Evolutionary conservation across 2,888 invertebrate genomes (phyloP).

Genomic region (Deladenus siricidicola): DNA sequence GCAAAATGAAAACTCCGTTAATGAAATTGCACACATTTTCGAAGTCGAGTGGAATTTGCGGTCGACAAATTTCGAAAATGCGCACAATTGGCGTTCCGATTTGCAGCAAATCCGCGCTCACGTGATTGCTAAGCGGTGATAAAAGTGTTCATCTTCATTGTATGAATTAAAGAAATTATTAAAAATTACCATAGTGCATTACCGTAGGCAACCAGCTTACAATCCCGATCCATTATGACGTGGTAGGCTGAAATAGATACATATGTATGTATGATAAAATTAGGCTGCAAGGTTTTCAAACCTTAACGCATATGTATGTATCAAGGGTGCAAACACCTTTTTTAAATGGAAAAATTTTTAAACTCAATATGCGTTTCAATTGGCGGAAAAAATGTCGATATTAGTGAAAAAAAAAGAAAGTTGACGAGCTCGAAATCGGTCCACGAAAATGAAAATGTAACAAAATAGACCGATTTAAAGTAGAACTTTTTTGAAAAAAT

Average conservation of each 20-base stretch:
- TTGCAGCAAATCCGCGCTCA: conserved; percentile 40
- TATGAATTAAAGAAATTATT: neutral
- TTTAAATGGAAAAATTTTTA: too few species aligned
- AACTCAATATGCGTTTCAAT: too few species aligned
- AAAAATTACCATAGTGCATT: conserved; percentile 42
- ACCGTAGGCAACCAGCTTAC: conserved; percentile 46
- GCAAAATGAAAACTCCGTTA: conserved; percentile 51
- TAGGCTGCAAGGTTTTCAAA: too few species aligned
- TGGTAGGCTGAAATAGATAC: conserved; percentile 39
- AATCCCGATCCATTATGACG: conserved; percentile 48
- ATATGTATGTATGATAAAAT: too few species aligned
- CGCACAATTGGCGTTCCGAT: conserved; percentile 45
- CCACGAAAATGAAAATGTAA: too few species aligned
- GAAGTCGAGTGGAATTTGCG: conserved; percentile 51
- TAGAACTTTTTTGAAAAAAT: too few species aligned
- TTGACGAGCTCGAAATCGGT: too few species aligned
- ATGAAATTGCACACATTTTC: conserved; percentile 51
- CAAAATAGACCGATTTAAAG: too few species aligned
- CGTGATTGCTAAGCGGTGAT: conserved; percentile 36
- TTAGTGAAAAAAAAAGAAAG: too few species aligned
- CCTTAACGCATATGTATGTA: too few species aligned
- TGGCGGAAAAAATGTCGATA: too few species aligned
- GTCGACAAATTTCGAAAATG: conserved; percentile 46
- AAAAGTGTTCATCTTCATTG: neutral
- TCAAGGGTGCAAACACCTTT: too few species aligned